These are phyloP conservation scores for Porites divaricata DNA, from an alignment of 92 coral and sea anemone species.

Conservation along the genomic window DNA sequence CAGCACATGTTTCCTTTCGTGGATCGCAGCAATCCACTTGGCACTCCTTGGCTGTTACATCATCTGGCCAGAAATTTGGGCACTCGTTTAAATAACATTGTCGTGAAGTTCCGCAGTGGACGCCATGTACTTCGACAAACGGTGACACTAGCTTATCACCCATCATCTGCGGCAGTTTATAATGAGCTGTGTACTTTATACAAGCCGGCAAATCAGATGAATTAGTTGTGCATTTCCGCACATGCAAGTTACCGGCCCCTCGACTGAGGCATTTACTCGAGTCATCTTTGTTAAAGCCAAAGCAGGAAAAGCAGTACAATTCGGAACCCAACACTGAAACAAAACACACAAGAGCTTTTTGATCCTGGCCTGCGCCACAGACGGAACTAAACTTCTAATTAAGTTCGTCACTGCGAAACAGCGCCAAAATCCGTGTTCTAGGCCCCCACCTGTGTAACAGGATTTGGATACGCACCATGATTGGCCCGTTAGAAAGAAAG, in stretches of 20 bases:
- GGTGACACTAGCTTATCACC: not conserved
- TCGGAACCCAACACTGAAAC: conserved; percentile 15
- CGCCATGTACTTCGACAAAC: not conserved
- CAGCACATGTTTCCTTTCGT: not conserved
- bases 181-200: not conserved
- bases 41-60: not conserved
- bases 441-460: too few species aligned
- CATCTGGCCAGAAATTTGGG: conserved; percentile 31
- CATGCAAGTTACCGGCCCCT: not conserved
- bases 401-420: too few species aligned
- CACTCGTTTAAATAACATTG: not conserved
- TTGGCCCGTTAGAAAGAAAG: too few species aligned
- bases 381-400: too few species aligned
- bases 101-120: conserved; percentile 16
- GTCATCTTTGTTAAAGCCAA: conserved; percentile 14
- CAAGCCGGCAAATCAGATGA: not conserved
- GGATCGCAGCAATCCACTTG: conserved; percentile 3
- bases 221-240: conserved; percentile 18
- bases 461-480: too few species aligned
- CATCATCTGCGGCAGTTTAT: conserved; percentile 5
- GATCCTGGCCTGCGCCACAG: not conserved
- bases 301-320: conserved; percentile 17
- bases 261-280: not conserved
- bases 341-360: not conserved
- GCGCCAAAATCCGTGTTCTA: too few species aligned